These are phyloP conservation scores for Terebella lapidaria DNA, from an alignment of 2,888 invertebrate species.

Conservation along the genomic window DNA sequence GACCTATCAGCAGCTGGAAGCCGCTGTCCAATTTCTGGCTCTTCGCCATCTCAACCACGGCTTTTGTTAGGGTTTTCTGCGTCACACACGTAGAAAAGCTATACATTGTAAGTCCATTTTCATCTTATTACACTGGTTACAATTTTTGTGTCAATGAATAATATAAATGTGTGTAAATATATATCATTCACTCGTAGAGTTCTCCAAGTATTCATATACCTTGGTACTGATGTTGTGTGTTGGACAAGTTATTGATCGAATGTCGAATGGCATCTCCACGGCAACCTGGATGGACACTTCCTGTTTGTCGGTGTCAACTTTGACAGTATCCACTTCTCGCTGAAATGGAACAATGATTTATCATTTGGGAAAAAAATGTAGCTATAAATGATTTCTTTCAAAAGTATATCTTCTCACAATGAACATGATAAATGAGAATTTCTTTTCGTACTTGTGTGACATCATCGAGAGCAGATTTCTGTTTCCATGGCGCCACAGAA, in stretches of 20 bases:
- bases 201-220: too few species aligned
- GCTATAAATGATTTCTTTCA: too few species aligned
- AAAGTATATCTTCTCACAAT: too few species aligned
- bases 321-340: constrained; percentile 28
- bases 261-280: constrained; percentile 53
- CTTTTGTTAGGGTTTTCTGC: constrained; percentile 46
- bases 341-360: too few species aligned
- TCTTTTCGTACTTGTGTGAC: constrained; percentile 40
- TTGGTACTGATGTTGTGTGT: constrained; percentile 47
- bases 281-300: constrained; percentile 46
- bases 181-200: too few species aligned
- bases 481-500: constrained; percentile 50
- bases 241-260: constrained; percentile 40
- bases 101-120: background rate
- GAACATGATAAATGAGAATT: too few species aligned
- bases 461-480: constrained; percentile 34
- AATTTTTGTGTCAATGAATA: too few species aligned
- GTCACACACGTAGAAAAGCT: too few species aligned
- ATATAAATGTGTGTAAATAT: too few species aligned
- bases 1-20: constrained; percentile 50
- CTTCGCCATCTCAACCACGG: constrained; percentile 43
- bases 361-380: too few species aligned
- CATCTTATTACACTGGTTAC: background rate
- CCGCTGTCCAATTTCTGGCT: constrained; percentile 31
- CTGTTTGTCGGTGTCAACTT: constrained; percentile 17